Conservation (phyloP, 2,888 invertebrate species). For the Limenitis camilla region DNA sequence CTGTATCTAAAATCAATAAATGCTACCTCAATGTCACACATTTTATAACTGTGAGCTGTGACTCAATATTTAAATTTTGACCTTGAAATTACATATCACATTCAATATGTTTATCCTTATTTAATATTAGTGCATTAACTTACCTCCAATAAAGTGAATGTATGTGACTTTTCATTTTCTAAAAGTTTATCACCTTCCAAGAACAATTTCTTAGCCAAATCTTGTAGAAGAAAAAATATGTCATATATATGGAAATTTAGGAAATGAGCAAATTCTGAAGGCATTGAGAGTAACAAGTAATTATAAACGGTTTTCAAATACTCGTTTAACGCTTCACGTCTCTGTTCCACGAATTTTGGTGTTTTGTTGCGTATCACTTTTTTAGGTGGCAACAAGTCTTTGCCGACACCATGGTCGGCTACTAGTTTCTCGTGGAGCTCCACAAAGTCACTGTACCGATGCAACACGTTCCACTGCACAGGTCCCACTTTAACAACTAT, state of each 20-base stretch:
- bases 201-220: slow-evolving; percentile 85
- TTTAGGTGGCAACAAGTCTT: slow-evolving; percentile 92
- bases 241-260: slow-evolving; percentile 93
- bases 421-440: slow-evolving; percentile 89
- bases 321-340: slow-evolving; percentile 24
- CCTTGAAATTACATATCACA: no score
- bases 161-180: slow-evolving; percentile 76
- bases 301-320: slow-evolving; percentile 80
- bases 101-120: no score
- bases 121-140: slow-evolving; percentile 1
- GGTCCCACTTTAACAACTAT: slow-evolving; percentile 81
- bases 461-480: slow-evolving; percentile 86
- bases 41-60: no score
- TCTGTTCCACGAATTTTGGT: slow-evolving; percentile 81
- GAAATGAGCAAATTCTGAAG: slow-evolving; percentile 87
- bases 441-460: slow-evolving; percentile 92
- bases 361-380: slow-evolving; percentile 93
- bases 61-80: no score
- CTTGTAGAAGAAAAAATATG: slow-evolving; percentile 88
- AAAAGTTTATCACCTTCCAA: slow-evolving; percentile 82
- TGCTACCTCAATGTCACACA: no score
- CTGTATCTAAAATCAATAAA: no score
- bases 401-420: slow-evolving; percentile 58
- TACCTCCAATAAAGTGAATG: slow-evolving; percentile 87
- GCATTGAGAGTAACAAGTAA: slow-evolving; percentile 85